Base-by-base conservation (phyloP, 2,888 invertebrate genomes). In the Eubasilissa splendida region DNA sequence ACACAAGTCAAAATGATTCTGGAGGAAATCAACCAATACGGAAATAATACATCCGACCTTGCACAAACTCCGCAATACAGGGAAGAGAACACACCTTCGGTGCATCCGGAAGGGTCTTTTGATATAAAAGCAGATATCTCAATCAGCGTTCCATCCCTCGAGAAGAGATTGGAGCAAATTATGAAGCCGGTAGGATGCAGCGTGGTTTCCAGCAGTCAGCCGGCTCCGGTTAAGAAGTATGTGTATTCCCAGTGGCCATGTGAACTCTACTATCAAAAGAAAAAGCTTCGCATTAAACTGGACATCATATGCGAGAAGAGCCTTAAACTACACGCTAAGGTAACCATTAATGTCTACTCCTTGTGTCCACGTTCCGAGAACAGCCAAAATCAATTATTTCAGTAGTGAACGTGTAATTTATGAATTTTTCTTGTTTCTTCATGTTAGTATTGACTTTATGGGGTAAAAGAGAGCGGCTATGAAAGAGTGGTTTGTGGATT, bases 251-350 rank as follows among this genome's bases (percentile, higher is more conserved):
- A 85, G 86, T 91, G 91, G 91, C 81, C 89, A 50, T 90, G 91
- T 86, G 90, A 91, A 84, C 88, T 89, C 83, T 90, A 89, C 84
- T 90, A 87, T 84, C 85, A 88, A 59, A 90, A 88, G 85, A 86
- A 87, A 71, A 87, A 87, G 83, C 85, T 90, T 8, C 87, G 86
- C 85, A 89, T 90, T 84, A 85, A 88, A 66, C 84, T 91, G 68
- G 89, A 90, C 84, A 86, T 88, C 84, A 88, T 91, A 74, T 86
- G 89, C 80, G 90, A 90, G 80, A 84, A 83, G 54, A 88, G 89
- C 83, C 87, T 89, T 83, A 88, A 86, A 82, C 88, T 87, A 84
- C 86, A 89, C 68, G 84, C 85, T 60, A 87, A 87, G 87, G 90
- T 90, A 71, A 14, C 8, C 12, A 52, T 52, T n/a, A 7, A 1